Evolutionary conservation across 2,888 invertebrate species (phyloP).

Genomic region (Dorcus hopei): DNA sequence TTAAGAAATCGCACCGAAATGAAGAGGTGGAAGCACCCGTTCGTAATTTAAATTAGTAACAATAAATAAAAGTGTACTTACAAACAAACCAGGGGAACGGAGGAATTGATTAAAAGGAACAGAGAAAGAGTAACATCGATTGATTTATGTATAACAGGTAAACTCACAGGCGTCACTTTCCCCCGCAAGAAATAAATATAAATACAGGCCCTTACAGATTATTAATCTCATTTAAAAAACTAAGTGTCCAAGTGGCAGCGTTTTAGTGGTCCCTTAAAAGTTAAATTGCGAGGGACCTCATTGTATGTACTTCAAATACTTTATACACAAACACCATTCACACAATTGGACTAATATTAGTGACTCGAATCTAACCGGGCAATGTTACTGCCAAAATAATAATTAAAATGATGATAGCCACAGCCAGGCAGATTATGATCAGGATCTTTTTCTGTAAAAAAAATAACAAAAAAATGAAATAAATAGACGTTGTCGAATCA

Average conservation of each 20-base stretch:
- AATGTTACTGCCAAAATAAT: slow-evolving; percentile 58
- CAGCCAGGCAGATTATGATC: slow-evolving; percentile 80
- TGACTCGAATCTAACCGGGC: slow-evolving; percentile 13
- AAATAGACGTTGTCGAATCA: slow-evolving; percentile 45
- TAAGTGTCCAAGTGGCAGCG: background rate
- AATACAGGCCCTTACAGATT: no score
- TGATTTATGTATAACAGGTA: no score
- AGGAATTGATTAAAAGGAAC: background rate
- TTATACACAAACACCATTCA: background rate
- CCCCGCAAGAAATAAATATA: no score
- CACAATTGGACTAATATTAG: background rate
- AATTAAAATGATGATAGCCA: slow-evolving; percentile 74
- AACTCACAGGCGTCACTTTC: no score
- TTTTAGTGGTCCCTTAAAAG: background rate
- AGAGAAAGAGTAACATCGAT: background rate
- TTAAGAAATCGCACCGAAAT: background rate
- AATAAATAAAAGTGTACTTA: background rate
- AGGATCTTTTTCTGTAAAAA: slow-evolving; percentile 85
- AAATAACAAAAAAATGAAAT: slow-evolving; percentile 55
- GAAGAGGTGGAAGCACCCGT: background rate
- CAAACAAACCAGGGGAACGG: no score
- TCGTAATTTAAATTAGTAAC: background rate
- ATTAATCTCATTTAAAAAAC: background rate
- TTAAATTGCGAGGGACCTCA: background rate
- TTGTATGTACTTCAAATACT: background rate